Conservation (phyloP, 2,888 invertebrate genomes). For the Lochmaea capreae region DNA sequence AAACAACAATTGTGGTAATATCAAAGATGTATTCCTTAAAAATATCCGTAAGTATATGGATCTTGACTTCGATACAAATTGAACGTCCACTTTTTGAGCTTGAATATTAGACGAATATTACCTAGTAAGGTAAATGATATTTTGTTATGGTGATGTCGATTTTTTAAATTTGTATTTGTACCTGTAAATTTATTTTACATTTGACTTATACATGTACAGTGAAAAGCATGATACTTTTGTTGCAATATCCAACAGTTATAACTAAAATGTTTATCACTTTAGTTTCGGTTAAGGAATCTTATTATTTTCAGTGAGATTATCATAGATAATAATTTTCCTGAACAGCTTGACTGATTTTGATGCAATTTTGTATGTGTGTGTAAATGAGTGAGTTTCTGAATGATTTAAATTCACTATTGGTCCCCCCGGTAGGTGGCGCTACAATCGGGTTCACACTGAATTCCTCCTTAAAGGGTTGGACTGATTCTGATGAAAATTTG, state of each 20-base stretch:
- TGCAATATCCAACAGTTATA: background rate
- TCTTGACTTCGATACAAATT: slow-evolving; percentile 57
- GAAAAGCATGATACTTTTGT: background rate
- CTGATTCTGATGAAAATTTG: no score
- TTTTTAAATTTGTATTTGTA: background rate
- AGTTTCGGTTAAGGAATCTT: background rate
- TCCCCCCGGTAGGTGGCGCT: no score
- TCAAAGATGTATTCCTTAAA: slow-evolving; percentile 69
- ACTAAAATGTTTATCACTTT: background rate
- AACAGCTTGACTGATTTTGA: no score
- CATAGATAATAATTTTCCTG: background rate
- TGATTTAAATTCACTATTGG: no score
- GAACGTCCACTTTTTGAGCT: slow-evolving; percentile 26
- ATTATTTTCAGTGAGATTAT: background rate
- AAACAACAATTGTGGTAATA: slow-evolving; percentile 75
- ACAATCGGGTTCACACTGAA: no score
- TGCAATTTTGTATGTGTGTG: no score
- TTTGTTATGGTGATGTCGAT: background rate
- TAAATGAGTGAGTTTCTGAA: no score
- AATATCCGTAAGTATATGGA: slow-evolving; percentile 64
- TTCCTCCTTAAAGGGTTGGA: no score
- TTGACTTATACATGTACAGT: background rate
- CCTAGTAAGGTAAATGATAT: background rate
- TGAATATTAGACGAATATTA: slow-evolving; percentile 2
- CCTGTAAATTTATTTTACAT: slow-evolving; percentile 1